Evolutionary conservation across 2,888 invertebrate species (phyloP).

Genomic region (Abrostola tripartita): DNA sequence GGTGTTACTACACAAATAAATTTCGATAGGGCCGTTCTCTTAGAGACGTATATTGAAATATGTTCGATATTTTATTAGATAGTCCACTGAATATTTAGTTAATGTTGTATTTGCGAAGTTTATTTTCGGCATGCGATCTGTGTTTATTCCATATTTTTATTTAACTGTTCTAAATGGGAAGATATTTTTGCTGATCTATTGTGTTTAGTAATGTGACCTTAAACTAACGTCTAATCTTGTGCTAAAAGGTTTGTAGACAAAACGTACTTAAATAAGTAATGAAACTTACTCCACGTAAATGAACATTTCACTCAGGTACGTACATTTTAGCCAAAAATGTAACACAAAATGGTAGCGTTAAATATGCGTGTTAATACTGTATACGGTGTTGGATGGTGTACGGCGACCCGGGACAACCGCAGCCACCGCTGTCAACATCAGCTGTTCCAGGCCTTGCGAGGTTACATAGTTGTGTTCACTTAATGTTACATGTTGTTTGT

Average conservation of each 20-base stretch:
- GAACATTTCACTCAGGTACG: not conserved
- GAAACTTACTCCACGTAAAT: not conserved
- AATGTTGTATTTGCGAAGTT: constrained; percentile 52
- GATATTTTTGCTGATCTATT: not conserved
- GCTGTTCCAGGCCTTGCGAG: constrained; percentile 65
- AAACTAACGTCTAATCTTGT: not conserved
- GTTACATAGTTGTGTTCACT: constrained; percentile 57
- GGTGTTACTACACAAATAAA: constrained; percentile 81
- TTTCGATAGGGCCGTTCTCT: constrained; percentile 74
- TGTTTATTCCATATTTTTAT: constrained; percentile 27
- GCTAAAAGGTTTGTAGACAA: too few relatives aligned
- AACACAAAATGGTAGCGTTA: constrained; percentile 33
- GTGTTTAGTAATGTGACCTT: too few relatives aligned
- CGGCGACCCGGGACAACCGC: constrained; percentile 69
- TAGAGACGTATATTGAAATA: constrained; percentile 76
- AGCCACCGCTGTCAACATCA: constrained; percentile 79
- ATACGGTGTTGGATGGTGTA: constrained; percentile 57
- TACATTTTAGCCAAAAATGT: constrained; percentile 23
- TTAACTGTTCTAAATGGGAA: constrained; percentile 18
- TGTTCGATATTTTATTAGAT: constrained; percentile 78
- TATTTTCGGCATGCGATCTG: constrained; percentile 17
- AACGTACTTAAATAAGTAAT: not conserved
- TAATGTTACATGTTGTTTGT: constrained; percentile 47
- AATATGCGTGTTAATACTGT: constrained; percentile 50
- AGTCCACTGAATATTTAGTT: constrained; percentile 69